Base-by-base conservation (phyloP, 2,888 invertebrate genomes). In the Tenthredo livida region DNA sequence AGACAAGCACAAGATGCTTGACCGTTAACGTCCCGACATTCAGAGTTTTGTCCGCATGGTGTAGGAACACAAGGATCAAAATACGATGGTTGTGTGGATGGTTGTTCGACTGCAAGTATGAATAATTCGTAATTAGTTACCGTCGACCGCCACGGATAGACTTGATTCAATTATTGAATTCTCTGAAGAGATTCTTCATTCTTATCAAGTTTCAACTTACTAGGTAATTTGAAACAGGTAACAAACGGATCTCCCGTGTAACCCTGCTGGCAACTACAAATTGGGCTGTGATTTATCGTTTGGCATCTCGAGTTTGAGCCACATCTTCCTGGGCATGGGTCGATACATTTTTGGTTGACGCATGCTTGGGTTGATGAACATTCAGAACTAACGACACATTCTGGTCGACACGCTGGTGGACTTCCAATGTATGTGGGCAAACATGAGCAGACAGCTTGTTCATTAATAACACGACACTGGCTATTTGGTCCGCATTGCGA, bases 401-500 rank as follows among this genome's bases (percentile, higher is more conserved):
- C 93, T 2, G 91, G 91, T 40, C 91, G 85, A 85, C 94, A 93
- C 65, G 88, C 88, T 86, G 84, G 88, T 87, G 15, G 91, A 87
- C 86, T 91, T 85, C 97, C 97, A 86, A 95, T 94, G 91, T 96
- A 95, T 86, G 96, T 96, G 65, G 94, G 94, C 3, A 94, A 94
- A 90, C 97, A 97, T 84, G 94, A 95, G 91, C 97, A 97, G 86
- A 95, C 95, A n/a, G 97, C 97, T 86, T 96, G 94, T 92, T 97
- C 97, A 90, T 96, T 96, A 50, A 96, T 94, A 92, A 93, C 90
- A 83, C 93, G 89, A 88, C 94, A 94, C 86, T 93, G 89, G 90
- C 93, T 89, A 91, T 93, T 92, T n/a, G 93, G 93, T 9, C 94
- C 94, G 58, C 97, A 97, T 0, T 97, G 97, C 54, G 95, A 95